Conservation (phyloP, 2,888 invertebrate genomes). For the Acrobasis consociella region DNA sequence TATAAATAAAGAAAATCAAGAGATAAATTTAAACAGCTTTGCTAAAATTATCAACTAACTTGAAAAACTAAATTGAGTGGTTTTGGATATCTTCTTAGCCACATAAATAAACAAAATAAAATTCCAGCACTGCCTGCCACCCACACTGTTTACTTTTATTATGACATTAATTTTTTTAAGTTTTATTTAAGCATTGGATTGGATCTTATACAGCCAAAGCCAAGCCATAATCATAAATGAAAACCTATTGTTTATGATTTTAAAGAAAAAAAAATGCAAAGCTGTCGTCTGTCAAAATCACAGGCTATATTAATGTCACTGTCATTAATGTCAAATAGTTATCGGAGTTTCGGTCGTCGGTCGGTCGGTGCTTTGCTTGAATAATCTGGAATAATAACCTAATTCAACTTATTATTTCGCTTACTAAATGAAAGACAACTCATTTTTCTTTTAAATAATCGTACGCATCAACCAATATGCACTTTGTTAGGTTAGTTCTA, state of each 20-base stretch:
- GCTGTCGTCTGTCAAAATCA: not conserved
- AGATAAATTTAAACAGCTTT: not conserved
- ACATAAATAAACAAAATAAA: conserved; percentile 20
- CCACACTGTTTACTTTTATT: not conserved
- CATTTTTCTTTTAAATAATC: conserved; percentile 32
- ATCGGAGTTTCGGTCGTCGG: conserved; percentile 5
- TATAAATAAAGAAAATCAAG: not conserved
- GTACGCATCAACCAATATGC: conserved; percentile 51
- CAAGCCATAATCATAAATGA: too few relatives aligned
- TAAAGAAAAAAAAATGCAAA: too few relatives aligned
- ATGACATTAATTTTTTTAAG: not conserved
- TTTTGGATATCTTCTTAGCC: conserved; percentile 8
- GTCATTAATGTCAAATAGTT: conserved; percentile 25
- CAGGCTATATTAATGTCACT: conserved; percentile 22
- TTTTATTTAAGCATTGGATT: too few relatives aligned
- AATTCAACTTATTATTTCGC: conserved; percentile 31
- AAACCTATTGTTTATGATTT: too few relatives aligned
- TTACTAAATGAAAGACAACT: conserved; percentile 51
- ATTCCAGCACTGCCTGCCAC: not conserved
- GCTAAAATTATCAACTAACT: not conserved
- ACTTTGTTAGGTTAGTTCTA: conserved; percentile 63
- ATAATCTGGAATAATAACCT: conserved; percentile 76
- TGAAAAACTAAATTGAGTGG: conserved; percentile 2
- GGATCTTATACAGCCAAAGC: too few relatives aligned
- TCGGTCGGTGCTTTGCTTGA: conserved; percentile 41